Conservation (phyloP, 2,797 vertebrate species). For the Sphenopsis melanotis region DNA sequence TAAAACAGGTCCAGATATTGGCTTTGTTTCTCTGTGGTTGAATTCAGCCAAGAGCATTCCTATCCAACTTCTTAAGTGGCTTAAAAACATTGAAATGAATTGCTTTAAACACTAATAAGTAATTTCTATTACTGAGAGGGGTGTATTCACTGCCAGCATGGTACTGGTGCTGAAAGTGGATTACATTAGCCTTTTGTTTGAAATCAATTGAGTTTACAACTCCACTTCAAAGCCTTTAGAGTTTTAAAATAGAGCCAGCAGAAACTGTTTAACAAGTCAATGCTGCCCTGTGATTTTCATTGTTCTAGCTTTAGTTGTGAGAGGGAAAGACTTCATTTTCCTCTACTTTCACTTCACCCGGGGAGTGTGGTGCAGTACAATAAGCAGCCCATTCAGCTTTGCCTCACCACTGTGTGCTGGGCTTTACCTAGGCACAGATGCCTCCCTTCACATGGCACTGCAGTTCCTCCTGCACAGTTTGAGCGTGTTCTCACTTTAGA, state of each 20-base stretch:
- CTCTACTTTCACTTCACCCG: slow-evolving; percentile 25
- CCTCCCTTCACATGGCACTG: background rate
- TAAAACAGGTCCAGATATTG: background rate
- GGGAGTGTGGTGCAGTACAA: background rate
- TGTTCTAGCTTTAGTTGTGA: slow-evolving; percentile 45
- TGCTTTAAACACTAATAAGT: slow-evolving; percentile 44
- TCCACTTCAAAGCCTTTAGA: slow-evolving; percentile 52
- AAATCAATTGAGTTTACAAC: slow-evolving; percentile 64
- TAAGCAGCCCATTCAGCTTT: background rate
- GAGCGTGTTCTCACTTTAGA: background rate
- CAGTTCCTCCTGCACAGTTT: background rate
- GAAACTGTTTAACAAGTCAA: slow-evolving; percentile 65
- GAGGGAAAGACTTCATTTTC: slow-evolving; percentile 55
- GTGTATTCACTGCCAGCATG: slow-evolving; percentile 36
- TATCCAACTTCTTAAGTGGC: background rate
- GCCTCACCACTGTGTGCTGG: background rate
- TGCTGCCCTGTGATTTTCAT: slow-evolving; percentile 47
- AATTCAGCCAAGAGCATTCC: slow-evolving; percentile 13
- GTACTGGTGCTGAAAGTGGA: slow-evolving; percentile 60
- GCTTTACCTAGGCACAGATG: background rate
- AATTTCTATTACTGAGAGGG: slow-evolving; percentile 33
- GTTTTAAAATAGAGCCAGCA: slow-evolving; percentile 48
- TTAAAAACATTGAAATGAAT: slow-evolving; percentile 39
- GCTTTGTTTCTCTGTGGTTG: background rate
- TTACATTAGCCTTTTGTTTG: slow-evolving; percentile 65